phyloP scores from a whole-genome alignment of 2,113 vertebrate genomes.

The Cromileptes altivelis region DNA sequence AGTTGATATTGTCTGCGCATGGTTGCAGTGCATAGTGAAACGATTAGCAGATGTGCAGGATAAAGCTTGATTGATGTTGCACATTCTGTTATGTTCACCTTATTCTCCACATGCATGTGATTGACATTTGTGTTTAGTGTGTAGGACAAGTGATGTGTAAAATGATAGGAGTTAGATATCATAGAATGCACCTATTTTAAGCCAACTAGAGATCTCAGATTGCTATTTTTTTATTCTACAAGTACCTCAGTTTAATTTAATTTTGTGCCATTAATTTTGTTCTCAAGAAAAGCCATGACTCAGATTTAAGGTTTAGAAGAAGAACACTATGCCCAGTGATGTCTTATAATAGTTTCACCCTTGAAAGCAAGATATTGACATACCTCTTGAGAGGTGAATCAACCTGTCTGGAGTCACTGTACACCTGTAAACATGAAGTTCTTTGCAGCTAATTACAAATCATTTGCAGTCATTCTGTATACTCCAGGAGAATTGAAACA shows the following conservation, averaged over 20 bases:
- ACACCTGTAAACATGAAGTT: background rate
- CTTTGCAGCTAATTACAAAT: background rate
- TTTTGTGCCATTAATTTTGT: background rate
- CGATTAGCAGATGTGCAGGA: background rate
- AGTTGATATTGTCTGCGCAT: background rate
- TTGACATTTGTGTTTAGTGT: background rate
- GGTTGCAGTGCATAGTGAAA: background rate
- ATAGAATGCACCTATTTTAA: background rate
- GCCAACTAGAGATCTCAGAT: background rate
- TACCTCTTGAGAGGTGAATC: slow-evolving; percentile 16
- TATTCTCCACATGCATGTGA: background rate
- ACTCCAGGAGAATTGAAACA: background rate
- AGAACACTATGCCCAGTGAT: background rate
- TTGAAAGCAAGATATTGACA: background rate
- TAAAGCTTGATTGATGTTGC: background rate
- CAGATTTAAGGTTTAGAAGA: background rate
- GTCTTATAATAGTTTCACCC: slow-evolving; percentile 1
- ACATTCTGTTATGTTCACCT: background rate
- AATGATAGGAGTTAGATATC: background rate
- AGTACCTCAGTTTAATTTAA: background rate
- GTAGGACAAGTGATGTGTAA: background rate
- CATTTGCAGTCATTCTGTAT: background rate
- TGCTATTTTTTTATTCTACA: background rate
- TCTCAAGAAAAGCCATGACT: background rate
- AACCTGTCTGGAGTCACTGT: background rate